A percentile compares a stretch with the other conserved stretches of the same genome.
Conservation (phyloP, 1,140 invertebrate species). For the Danaus plexippus region DNA sequence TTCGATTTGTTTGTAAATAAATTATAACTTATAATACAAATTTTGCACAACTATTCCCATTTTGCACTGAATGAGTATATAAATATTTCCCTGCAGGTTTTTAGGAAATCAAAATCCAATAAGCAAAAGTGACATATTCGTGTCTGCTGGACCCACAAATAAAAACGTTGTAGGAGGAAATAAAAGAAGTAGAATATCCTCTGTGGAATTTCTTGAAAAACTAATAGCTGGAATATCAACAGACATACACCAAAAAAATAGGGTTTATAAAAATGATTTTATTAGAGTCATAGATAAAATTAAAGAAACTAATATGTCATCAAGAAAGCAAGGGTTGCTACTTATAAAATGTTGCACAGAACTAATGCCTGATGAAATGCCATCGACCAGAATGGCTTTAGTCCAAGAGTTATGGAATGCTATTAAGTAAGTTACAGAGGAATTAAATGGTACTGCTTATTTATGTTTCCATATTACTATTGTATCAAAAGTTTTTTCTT, state of each 20-base stretch:
- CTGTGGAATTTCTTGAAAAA: conserved; percentile 52
- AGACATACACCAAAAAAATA: conserved; percentile 56
- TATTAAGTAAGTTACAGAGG: conserved; percentile 33
- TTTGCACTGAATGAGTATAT: too few species aligned
- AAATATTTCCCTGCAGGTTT: conserved; percentile 8
- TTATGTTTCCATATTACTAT: too few species aligned
- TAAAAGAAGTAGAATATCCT: conserved; percentile 19
- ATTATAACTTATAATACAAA: background rate
- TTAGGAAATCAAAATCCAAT: conserved; percentile 1
- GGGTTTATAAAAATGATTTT: conserved; percentile 63
- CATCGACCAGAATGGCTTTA: conserved; percentile 40
- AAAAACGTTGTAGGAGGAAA: background rate
- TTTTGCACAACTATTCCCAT: too few species aligned
- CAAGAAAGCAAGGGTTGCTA: conserved; percentile 49
- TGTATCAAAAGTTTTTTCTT: too few species aligned
- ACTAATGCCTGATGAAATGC: conserved; percentile 50
- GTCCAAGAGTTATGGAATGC: conserved; percentile 50
- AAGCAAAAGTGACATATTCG: conserved; percentile 14
- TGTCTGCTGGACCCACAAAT: conserved; percentile 14
- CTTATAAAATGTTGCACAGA: conserved; percentile 54
- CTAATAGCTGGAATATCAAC: conserved; percentile 44
- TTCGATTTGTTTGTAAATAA: conserved; percentile 9
- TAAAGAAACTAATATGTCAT: conserved; percentile 49
- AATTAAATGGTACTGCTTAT: too few species aligned
- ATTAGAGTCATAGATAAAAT: conserved; percentile 48